phyloP scores from a whole-genome alignment of 2,888 invertebrate species.

The Drosophila yooni region DNA sequence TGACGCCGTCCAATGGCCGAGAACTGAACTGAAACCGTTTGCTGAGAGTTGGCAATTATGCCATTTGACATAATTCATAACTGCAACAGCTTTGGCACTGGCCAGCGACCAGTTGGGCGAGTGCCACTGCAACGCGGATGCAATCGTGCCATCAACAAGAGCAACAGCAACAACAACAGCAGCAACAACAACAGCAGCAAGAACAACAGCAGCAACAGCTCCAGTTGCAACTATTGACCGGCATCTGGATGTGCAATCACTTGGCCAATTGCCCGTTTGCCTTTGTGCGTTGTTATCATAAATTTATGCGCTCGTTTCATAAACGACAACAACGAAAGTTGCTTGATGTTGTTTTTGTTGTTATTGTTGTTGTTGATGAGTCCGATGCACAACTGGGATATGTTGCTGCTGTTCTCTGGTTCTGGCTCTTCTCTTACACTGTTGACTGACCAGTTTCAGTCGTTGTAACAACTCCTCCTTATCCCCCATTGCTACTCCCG shows the following conservation, averaged over 20 bases:
- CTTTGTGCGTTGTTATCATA: slow-evolving; percentile 76
- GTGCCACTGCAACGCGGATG: slow-evolving; percentile 61
- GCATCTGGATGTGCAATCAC: slow-evolving; percentile 59
- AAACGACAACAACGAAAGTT: slow-evolving; percentile 79
- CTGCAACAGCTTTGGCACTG: slow-evolving; percentile 54
- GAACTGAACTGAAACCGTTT: slow-evolving; percentile 37
- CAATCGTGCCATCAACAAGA: slow-evolving; percentile 30
- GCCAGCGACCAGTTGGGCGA: slow-evolving; percentile 54
- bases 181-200: slow-evolving; percentile 11
- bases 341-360: slow-evolving; percentile 56
- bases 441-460: slow-evolving; percentile 61
- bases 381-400: slow-evolving; percentile 43
- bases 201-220: slow-evolving; percentile 18
- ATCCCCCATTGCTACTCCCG: slow-evolving; percentile 5
- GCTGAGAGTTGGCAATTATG: slow-evolving; percentile 79
- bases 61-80: slow-evolving; percentile 83
- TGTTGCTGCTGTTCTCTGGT: slow-evolving; percentile 40
- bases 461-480: slow-evolving; percentile 11
- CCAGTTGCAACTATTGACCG: slow-evolving; percentile 19
- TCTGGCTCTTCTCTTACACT: slow-evolving; percentile 9
- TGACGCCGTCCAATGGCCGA: slow-evolving; percentile 24
- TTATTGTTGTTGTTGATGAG: slow-evolving; percentile 32
- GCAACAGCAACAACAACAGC: slow-evolving; percentile 19
- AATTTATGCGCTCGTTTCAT: slow-evolving; percentile 79
- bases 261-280: slow-evolving; percentile 63